Base-by-base conservation (phyloP, 2,797 vertebrate species). In the Coracias cyanogaster region DNA sequence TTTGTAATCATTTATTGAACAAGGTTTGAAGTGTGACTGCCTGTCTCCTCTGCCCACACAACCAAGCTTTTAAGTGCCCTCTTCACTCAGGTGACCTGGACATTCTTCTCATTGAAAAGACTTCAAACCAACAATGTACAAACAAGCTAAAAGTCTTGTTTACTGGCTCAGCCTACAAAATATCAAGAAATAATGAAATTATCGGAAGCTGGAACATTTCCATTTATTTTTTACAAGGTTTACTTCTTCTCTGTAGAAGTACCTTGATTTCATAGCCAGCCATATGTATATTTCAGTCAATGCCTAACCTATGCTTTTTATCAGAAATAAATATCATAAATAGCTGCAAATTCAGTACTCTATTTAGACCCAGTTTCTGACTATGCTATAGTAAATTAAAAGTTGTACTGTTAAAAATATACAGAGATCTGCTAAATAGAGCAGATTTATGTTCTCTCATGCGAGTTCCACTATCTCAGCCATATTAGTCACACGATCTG, bases 391-490 rank as follows among this genome's bases (percentile, higher is more conserved):
- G 51, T 57, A 90, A 95, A 77, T 93, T 73, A 74, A 58, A 86
- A 85, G 48, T 35, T 92, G n/a, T 39, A 48, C 69, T 72, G 49
- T 45, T 83, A 88, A 62, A 82, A 78, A 82, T 17, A 51, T 24
- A 72, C 31, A 48, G 26, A 76, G 39, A 90, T 82, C 61, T 95
- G 89, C 64, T 95, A 96, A 95, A 93, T 93, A 76, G 90, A 96
- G 84, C 95, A 92, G 71, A 96, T 54, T 82, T 92, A 87, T 72
- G 52, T 92, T 93, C 93, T 92, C 46, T 94, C 92, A 94, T 92
- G 86, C 10, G 55, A 95, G 45, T 88, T 78, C 70, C 57, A 55
- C 62, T 93, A 71, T 62, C 58, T 88, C 88, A 76, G 86, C 70
- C 88, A 12, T 58, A 85, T 82, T 83, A 91, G 73, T 84, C 85